Conservation (phyloP, 2,113 vertebrate species). For the Peromyscus leucopus region DNA sequence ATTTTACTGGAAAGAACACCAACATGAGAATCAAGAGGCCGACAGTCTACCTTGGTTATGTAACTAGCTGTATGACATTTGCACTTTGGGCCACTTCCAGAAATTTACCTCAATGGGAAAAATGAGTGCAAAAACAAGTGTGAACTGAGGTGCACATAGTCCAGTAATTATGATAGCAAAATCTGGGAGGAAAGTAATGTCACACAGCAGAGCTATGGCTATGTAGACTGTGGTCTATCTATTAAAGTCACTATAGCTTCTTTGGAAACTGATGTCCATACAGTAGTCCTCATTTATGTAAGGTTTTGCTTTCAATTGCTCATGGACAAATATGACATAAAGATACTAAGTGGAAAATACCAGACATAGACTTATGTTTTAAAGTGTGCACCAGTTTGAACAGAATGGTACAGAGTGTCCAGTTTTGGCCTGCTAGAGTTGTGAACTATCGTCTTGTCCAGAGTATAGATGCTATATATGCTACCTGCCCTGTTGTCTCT, state of each 20-base stretch:
- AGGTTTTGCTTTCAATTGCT: not conserved
- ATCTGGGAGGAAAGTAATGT: not conserved
- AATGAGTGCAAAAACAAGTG: not conserved
- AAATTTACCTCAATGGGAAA: not conserved
- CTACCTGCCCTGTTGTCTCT: not conserved
- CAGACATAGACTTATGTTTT: not conserved
- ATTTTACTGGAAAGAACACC: not conserved
- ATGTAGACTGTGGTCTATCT: not conserved
- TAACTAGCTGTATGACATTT: no score
- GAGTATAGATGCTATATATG: not conserved
- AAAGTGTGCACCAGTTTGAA: not conserved
- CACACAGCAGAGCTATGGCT: not conserved
- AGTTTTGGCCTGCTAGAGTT: not conserved
- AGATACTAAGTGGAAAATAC: not conserved
- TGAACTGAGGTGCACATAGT: not conserved
- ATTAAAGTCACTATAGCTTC: not conserved
- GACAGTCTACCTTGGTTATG: not conserved
- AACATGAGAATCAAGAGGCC: not conserved
- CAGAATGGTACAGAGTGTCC: not conserved
- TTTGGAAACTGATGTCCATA: not conserved
- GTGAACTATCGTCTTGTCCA: not conserved
- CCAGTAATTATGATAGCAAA: not conserved
- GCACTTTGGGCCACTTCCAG: not conserved
- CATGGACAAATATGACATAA: not conserved
- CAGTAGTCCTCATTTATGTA: not conserved